Conservation (phyloP, 1,140 invertebrate species). For the Drosophila gunungcola region DNA sequence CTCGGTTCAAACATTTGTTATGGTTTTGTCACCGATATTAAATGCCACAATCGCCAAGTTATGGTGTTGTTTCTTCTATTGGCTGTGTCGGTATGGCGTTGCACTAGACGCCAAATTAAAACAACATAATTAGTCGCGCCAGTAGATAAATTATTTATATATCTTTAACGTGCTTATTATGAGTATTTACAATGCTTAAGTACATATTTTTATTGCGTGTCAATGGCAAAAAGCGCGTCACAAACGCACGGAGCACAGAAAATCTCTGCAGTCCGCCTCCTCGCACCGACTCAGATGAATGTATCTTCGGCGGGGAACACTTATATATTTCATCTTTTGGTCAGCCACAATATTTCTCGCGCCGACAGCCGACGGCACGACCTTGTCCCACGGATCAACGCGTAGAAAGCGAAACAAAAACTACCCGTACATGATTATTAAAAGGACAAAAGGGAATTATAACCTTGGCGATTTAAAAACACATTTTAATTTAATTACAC, state of each 20-base stretch:
- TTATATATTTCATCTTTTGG: slow-evolving; percentile 72
- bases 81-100: no score
- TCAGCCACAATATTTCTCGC: slow-evolving; percentile 74
- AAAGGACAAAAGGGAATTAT: neutral
- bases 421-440: no score
- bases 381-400: slow-evolving; percentile 70
- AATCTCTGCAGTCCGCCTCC: slow-evolving; percentile 34
- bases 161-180: slow-evolving; percentile 45
- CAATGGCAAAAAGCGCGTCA: slow-evolving; percentile 79
- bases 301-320: slow-evolving; percentile 16
- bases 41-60: no score
- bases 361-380: slow-evolving; percentile 74
- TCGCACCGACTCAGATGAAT: slow-evolving; percentile 13
- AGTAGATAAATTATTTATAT: neutral
- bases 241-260: slow-evolving; percentile 46
- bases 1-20: neutral
- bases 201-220: slow-evolving; percentile 79
- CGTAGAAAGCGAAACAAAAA: slow-evolving; percentile 68
- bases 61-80: no score
- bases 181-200: slow-evolving; percentile 60
- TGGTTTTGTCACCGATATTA: neutral
- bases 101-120: no score
- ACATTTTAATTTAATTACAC: no score
- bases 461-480: no score
- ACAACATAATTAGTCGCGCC: slow-evolving; percentile 11